phyloP scores from a whole-genome alignment of 2,888 invertebrate genomes.

The Pristionchus entomophagus region DNA sequence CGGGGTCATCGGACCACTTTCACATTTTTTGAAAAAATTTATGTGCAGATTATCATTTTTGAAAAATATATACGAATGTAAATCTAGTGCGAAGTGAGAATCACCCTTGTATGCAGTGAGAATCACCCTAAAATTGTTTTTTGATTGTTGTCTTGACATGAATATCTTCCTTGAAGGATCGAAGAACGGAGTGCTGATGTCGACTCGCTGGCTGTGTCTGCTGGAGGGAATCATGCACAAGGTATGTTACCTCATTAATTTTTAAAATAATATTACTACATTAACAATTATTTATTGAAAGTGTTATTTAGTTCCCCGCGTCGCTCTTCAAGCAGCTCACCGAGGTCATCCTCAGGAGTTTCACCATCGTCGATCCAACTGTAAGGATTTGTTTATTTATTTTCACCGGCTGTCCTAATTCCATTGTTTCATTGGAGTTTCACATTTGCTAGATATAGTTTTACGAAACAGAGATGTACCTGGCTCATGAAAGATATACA shows the following conservation, averaged over 20 bases:
- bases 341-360: slow-evolving; percentile 64
- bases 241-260: no score
- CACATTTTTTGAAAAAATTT: no score
- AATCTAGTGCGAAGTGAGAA: no score
- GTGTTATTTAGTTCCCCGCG: slow-evolving; percentile 60
- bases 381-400: slow-evolving; percentile 44
- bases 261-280: background rate
- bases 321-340: slow-evolving; percentile 64
- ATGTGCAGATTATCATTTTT: no score
- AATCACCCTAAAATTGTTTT: no score
- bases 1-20: no score
- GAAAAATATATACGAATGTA: no score
- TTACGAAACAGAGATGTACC: background rate
- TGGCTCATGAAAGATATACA: no score
- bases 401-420: background rate
- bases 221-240: slow-evolving; percentile 72
- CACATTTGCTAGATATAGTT: background rate
- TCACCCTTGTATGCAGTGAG: no score
- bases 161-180: slow-evolving; percentile 56
- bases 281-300: background rate
- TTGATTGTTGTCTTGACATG: no score
- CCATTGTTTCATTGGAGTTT: background rate
- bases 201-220: slow-evolving; percentile 67
- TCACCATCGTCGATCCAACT: slow-evolving; percentile 64
- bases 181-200: slow-evolving; percentile 57